These are phyloP conservation scores for Sussaba pulchella DNA, from an alignment of 2,888 invertebrate species.

Conservation along the genomic window DNA sequence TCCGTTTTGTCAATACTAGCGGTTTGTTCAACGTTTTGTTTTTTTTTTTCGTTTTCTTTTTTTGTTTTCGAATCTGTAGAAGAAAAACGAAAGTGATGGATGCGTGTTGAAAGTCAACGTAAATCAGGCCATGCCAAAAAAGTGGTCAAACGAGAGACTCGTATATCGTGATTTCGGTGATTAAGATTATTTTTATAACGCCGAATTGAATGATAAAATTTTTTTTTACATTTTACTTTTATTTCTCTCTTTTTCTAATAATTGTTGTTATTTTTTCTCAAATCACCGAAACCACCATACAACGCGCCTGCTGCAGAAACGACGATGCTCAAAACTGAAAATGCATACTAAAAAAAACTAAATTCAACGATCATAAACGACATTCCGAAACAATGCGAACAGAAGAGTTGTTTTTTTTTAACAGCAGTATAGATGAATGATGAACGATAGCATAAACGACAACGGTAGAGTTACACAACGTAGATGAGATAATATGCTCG, in stretches of 20 bases:
- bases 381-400: slow-evolving; percentile 39
- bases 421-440: slow-evolving; percentile 35
- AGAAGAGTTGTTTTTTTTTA: slow-evolving; percentile 27
- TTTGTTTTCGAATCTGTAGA: slow-evolving; percentile 57
- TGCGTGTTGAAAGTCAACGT: slow-evolving; percentile 77
- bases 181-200: neutral
- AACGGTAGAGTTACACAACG: slow-evolving; percentile 68
- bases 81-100: slow-evolving; percentile 71
- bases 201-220: neutral
- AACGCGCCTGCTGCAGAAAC: slow-evolving; percentile 33
- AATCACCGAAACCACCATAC: slow-evolving; percentile 63
- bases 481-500: slow-evolving; percentile 69
- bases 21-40: neutral
- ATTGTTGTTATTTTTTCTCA: neutral
- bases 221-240: slow-evolving; percentile 2
- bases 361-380: slow-evolving; percentile 9
- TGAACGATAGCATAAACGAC: slow-evolving; percentile 60
- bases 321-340: slow-evolving; percentile 46
- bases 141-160: slow-evolving; percentile 66
- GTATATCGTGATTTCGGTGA: slow-evolving; percentile 69
- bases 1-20: slow-evolving; percentile 41
- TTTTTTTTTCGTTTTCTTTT: slow-evolving; percentile 16
- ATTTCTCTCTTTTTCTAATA: neutral
- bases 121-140: slow-evolving; percentile 81
- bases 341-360: neutral